Evolutionary conservation across 1,140 invertebrate genomes (phyloP).

Genomic region (Elysia chlorotica): DNA sequence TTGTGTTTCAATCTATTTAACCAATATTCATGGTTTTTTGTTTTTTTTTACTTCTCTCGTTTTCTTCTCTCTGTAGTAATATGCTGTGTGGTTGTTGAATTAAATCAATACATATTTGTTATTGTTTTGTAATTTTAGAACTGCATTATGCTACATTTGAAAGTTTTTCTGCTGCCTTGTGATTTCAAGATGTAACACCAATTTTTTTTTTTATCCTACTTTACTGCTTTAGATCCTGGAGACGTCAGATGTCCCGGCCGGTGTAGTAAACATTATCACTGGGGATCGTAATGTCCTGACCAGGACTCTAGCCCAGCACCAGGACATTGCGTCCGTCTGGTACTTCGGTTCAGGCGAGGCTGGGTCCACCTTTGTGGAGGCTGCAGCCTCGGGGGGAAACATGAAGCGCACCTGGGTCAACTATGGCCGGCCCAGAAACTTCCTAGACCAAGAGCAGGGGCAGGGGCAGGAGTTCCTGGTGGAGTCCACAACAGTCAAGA

Average conservation of each 20-base stretch:
- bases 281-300: conserved; percentile 63
- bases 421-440: conserved; percentile 53
- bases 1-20: too few species aligned
- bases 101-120: too few species aligned
- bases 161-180: too few species aligned
- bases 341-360: conserved; percentile 55
- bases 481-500: conserved; percentile 62
- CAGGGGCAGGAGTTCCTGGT: conserved; percentile 63
- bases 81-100: too few species aligned
- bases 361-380: conserved; percentile 62
- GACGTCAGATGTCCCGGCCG: conserved; percentile 65
- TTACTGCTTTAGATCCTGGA: conserved; percentile 61
- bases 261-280: conserved; percentile 66
- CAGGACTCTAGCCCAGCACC: conserved; percentile 62
- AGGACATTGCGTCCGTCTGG: conserved; percentile 64
- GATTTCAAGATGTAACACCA: too few species aligned
- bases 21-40: too few species aligned
- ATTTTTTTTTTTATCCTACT: neutral
- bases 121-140: too few species aligned
- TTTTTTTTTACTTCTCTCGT: too few species aligned
- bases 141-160: too few species aligned
- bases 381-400: conserved; percentile 57
- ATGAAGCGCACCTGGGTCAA: conserved; percentile 65
- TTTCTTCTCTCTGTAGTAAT: too few species aligned
- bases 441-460: conserved; percentile 54